phyloP scores from a whole-genome alignment of 2,888 invertebrate species.

The Cancer borealis region DNA sequence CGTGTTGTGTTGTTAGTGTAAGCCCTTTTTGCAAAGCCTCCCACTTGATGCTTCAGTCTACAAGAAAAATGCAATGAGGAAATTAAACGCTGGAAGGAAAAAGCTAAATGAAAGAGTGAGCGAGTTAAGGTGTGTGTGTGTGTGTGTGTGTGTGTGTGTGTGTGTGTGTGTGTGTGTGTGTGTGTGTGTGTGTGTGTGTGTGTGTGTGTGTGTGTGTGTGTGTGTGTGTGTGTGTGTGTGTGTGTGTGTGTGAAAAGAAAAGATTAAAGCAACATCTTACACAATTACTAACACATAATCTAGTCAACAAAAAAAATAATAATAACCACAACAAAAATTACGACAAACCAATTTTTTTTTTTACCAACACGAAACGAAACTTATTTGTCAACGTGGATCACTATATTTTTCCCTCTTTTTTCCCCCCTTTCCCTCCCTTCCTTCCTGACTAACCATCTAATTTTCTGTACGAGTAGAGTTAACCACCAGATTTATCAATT shows the following conservation, averaged over 20 bases:
- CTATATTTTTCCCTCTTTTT: neutral
- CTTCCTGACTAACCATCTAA: slow-evolving; percentile 14
- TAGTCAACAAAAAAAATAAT: neutral
- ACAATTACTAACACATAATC: neutral
- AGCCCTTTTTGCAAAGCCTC: neutral
- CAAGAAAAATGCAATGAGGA: slow-evolving; percentile 18
- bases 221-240: slow-evolving; percentile 7
- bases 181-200: slow-evolving; percentile 54
- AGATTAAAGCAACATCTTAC: neutral
- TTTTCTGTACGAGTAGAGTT: slow-evolving; percentile 3
- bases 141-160: slow-evolving; percentile 56
- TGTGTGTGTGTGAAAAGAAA: neutral
- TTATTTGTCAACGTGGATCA: neutral
- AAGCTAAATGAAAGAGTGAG: slow-evolving; percentile 40
- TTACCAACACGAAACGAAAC: neutral
- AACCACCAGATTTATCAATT: slow-evolving; percentile 37
- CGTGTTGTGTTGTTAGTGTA: neutral
- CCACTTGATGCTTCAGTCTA: slow-evolving; percentile 7
- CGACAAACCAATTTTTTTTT: neutral
- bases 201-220: slow-evolving; percentile 21
- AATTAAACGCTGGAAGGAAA: neutral
- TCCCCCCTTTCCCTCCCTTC: neutral
- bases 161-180: slow-evolving; percentile 62
- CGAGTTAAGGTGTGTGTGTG: neutral
- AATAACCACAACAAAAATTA: neutral